Evolutionary conservation across 1,140 invertebrate species (phyloP).

Genomic region (Lepidurus couesii): DNA sequence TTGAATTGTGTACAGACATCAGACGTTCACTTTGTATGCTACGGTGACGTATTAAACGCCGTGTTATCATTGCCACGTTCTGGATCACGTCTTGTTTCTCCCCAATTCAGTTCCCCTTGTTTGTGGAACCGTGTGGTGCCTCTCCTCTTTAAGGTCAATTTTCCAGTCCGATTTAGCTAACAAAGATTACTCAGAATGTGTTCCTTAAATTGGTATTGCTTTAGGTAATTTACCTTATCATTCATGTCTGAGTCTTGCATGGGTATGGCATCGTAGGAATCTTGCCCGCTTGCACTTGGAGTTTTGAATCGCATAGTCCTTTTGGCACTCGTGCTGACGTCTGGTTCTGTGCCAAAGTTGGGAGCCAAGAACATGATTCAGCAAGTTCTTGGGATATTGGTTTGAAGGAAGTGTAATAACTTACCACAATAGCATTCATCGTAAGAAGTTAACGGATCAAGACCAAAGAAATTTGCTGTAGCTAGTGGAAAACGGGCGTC

Average conservation of each 20-base stretch:
- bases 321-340: too few relatives aligned
- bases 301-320: too few relatives aligned
- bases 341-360: background rate
- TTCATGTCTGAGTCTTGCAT: background rate
- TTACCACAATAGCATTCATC: slow-evolving; percentile 26
- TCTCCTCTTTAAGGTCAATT: background rate
- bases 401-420: background rate
- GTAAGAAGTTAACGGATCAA: slow-evolving; percentile 26
- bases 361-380: background rate
- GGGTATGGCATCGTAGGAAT: too few relatives aligned
- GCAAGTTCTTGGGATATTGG: background rate
- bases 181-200: background rate
- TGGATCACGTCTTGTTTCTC: background rate
- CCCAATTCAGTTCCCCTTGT: background rate
- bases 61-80: background rate
- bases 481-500: slow-evolving; percentile 27
- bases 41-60: background rate
- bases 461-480: slow-evolving; percentile 25
- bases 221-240: background rate
- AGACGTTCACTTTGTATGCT: background rate
- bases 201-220: background rate
- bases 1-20: background rate
- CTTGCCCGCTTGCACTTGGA: too few relatives aligned
- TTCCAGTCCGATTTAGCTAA: background rate
- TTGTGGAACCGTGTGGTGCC: background rate